phyloP scores from a whole-genome alignment of 1,140 invertebrate species.

The Lordiphosa mommai region DNA sequence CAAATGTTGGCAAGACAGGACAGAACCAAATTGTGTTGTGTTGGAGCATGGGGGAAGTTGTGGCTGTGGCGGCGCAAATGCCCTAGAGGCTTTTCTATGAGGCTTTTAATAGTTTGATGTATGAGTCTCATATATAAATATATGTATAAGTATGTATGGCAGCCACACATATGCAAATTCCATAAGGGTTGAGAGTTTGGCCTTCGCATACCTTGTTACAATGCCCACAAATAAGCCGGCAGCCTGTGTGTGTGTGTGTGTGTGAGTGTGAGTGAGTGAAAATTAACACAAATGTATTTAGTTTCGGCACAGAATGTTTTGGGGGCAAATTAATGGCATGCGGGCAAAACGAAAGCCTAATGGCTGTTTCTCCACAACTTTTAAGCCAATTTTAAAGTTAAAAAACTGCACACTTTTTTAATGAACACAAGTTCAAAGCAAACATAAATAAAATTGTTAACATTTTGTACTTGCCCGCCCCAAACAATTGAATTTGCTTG shows the following conservation, averaged over 20 bases:
- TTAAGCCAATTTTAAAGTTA: slow-evolving; percentile 49
- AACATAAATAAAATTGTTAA: slow-evolving; percentile 78
- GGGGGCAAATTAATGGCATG: slow-evolving; percentile 39
- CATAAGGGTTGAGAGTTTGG: slow-evolving; percentile 28
- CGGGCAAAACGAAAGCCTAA: slow-evolving; percentile 35
- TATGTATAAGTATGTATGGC: slow-evolving; percentile 20
- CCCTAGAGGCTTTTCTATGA: slow-evolving; percentile 57
- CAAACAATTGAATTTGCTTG: slow-evolving; percentile 66
- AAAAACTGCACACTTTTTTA: slow-evolving; percentile 37
- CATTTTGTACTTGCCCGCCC: slow-evolving; percentile 60
- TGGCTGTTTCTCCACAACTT: slow-evolving; percentile 30
- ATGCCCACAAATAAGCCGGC: slow-evolving; percentile 26
- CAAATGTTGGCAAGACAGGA: slow-evolving; percentile 55
- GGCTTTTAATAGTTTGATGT: slow-evolving; percentile 77
- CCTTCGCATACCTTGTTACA: slow-evolving; percentile 18
- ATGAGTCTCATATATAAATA: slow-evolving; percentile 39
- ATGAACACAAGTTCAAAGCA: slow-evolving; percentile 74
- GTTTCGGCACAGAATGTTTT: slow-evolving; percentile 55
- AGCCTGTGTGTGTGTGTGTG: slow-evolving; percentile 3
- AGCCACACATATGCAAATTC: slow-evolving; percentile 72
- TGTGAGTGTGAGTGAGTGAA: slow-evolving; percentile 31
- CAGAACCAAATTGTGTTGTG: not conserved
- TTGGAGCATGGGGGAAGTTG: slow-evolving; percentile 26
- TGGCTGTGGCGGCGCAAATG: slow-evolving; percentile 38
- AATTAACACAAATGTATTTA: slow-evolving; percentile 77